These are phyloP conservation scores for Lathronympha strigana DNA, from an alignment of 2,888 invertebrate species.

Conservation along the genomic window DNA sequence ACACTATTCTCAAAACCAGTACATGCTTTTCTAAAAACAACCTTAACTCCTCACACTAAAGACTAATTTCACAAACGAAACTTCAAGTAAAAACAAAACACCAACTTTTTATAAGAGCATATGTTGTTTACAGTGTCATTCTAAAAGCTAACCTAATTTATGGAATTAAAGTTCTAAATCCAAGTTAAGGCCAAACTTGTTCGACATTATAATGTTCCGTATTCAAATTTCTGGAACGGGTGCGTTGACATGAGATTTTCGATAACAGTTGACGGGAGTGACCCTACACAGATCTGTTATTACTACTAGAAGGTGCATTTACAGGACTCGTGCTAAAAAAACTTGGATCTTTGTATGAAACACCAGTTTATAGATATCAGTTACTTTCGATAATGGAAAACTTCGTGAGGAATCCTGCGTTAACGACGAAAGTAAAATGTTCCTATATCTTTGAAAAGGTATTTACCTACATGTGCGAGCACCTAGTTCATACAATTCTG, in stretches of 20 bases:
- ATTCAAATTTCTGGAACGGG: conserved; percentile 30
- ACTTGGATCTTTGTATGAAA: too few species aligned
- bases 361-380: too few species aligned
- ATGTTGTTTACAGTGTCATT: neutral
- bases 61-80: neutral
- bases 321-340: neutral
- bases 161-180: neutral
- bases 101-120: neutral
- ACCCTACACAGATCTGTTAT: neutral
- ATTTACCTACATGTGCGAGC: too few species aligned
- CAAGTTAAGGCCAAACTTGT: neutral
- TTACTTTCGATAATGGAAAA: too few species aligned
- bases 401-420: too few species aligned
- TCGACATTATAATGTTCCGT: neutral
- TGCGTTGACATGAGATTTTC: conserved; percentile 45
- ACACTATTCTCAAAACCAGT: neutral
- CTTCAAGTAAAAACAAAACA: neutral
- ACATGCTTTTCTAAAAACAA: neutral
- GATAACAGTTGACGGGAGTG: conserved; percentile 28
- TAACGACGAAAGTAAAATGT: too few species aligned
- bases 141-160: neutral
- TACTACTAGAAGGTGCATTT: neutral
- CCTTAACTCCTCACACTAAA: neutral
- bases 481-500: too few species aligned
- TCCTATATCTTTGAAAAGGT: too few species aligned